Base-by-base conservation (phyloP, 2,797 vertebrate species). In the Sebastes minor region DNA sequence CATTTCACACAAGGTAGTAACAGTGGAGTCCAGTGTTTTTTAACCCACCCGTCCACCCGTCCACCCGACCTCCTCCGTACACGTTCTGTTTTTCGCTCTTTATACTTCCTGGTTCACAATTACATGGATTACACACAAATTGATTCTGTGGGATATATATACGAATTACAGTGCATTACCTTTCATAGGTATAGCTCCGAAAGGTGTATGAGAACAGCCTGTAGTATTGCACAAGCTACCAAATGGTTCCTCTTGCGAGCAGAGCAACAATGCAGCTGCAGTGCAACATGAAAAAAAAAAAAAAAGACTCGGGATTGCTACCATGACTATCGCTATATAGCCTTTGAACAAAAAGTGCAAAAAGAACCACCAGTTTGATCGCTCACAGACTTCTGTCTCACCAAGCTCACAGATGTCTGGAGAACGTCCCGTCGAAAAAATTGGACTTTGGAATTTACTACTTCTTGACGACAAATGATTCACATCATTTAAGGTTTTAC, bases 291-390 rank as follows among this genome's bases (percentile, higher is more conserved):
- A 5, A 1, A 0, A 13, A 35, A 7, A 42, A 14, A 64, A 32
- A 32, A 80, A 70, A 76, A 73, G 27, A 20, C 64, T 59, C 59
- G 32, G 30, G 25, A n/a, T 27, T 61, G 67, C 66, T 82, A 55
- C 49, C 49, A 14, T 46, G 59, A 57, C 62, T 70, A 28, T 33
- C n/a, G 12, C 25, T 38, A 68, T 38, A 14, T 14, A 38, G 32
- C 32, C 56, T 84, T 80, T 76, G 28, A 74, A 64, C 71, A 53
- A 78, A 70, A 64, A 57, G 60, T 35, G 52, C 72, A 67, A 74
- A 66, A 74, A 83, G 42, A 18, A 46, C 16, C 66, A 49, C 30
- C n/a, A 32, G 53, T 77, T 65, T 59, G 23, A 71, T 77, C 52
- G 56, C 42, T 49, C 38, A 4, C 8, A 28, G 25, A 62, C 49